Evolutionary conservation across 2,888 invertebrate species (phyloP).

Genomic region (Hydraecia micacea): DNA sequence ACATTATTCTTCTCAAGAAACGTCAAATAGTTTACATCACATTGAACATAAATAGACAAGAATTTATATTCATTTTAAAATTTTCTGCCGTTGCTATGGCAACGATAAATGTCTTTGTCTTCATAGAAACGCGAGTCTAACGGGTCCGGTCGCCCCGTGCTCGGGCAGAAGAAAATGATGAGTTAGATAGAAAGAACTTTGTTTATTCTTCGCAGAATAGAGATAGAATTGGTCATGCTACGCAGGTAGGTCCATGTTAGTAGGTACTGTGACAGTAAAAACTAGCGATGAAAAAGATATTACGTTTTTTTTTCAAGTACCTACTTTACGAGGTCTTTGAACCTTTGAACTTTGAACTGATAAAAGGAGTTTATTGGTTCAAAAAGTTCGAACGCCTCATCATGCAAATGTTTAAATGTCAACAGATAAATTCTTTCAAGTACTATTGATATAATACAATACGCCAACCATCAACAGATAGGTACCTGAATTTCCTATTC

Average conservation of each 20-base stretch:
- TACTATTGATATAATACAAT: background rate
- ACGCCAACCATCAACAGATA: background rate
- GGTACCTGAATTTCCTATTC: background rate
- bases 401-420: background rate
- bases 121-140: background rate
- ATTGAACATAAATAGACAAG: background rate
- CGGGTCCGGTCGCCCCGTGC: background rate
- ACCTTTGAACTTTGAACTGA: background rate
- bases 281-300: background rate
- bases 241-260: background rate
- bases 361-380: background rate
- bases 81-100: background rate
- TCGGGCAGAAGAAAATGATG: background rate
- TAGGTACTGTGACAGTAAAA: background rate
- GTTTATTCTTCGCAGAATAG: background rate
- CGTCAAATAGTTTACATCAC: background rate
- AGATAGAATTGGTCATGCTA: background rate
- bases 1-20: background rate
- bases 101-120: background rate
- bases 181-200: background rate
- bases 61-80: background rate
- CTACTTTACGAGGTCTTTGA: too few species aligned
- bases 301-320: background rate
- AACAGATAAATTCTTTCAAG: background rate
- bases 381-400: background rate